Evolutionary conservation across 2,888 invertebrate genomes (phyloP).

Genomic region (Andrena chrysosceles): DNA sequence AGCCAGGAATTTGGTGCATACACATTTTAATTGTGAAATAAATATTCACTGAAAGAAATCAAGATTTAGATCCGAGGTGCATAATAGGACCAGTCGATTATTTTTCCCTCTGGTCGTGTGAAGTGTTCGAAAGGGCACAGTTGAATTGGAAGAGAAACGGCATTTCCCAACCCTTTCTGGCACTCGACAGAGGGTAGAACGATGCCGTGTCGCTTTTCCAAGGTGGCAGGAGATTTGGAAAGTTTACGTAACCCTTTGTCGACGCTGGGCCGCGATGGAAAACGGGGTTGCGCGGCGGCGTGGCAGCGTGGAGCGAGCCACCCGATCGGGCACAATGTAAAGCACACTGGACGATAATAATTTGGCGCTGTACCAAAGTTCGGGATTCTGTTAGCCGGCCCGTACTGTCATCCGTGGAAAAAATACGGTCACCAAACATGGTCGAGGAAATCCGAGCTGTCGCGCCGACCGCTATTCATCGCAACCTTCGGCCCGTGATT

Average conservation of each 20-base stretch:
- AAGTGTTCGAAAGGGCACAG: no score
- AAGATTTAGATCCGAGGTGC: no score
- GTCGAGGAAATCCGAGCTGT: slow-evolving; percentile 60
- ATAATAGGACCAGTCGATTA: no score
- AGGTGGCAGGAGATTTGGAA: slow-evolving; percentile 46
- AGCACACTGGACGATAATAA: slow-evolving; percentile 75
- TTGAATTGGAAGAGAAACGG: neutral
- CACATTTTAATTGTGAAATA: no score
- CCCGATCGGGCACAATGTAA: slow-evolving; percentile 72
- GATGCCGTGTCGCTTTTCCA: slow-evolving; percentile 14
- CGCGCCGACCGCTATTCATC: slow-evolving; percentile 61
- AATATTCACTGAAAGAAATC: no score
- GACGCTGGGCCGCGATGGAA: slow-evolving; percentile 34
- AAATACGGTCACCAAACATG: slow-evolving; percentile 77
- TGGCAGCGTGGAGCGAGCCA: slow-evolving; percentile 32
- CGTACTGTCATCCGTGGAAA: slow-evolving; percentile 72
- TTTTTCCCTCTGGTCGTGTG: no score
- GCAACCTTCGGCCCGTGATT: slow-evolving; percentile 49
- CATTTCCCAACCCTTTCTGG: neutral
- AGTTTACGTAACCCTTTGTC: slow-evolving; percentile 68
- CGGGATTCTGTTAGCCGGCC: slow-evolving; percentile 75
- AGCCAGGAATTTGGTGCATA: no score
- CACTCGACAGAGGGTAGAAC: neutral
- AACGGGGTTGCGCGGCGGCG: slow-evolving; percentile 63
- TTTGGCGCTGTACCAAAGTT: slow-evolving; percentile 79